These are phyloP conservation scores for Ephydatia muelleri DNA, from an alignment of 37 sponge, comb jelly and placozoan species.

Conservation along the genomic window DNA sequence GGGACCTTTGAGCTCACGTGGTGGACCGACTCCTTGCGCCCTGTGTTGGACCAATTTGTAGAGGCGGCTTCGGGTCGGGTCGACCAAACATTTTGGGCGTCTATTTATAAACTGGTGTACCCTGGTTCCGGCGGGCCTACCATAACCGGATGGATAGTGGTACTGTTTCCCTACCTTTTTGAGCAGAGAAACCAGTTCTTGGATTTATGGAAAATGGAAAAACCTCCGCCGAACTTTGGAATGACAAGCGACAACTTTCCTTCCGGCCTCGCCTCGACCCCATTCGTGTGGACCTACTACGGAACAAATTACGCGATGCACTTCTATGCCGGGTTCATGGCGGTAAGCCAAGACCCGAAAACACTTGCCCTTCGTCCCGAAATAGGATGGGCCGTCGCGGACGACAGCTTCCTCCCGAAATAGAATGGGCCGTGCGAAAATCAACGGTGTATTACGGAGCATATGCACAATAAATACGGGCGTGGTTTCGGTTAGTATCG, in stretches of 20 bases:
- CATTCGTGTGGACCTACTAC: slow-evolving; percentile 40
- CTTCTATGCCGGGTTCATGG: slow-evolving; percentile 62
- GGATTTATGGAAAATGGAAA: too few relatives aligned
- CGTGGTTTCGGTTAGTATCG: too few relatives aligned
- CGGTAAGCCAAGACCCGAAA: slow-evolving; percentile 24
- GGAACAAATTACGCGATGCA: slow-evolving; percentile 21
- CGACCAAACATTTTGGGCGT: slow-evolving; percentile 57
- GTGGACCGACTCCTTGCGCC: too few relatives aligned
- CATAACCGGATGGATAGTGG: slow-evolving; percentile 48
- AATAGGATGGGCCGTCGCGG: slow-evolving; percentile 63
- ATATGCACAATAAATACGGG: too few relatives aligned
- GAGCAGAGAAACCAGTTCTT: too few relatives aligned
- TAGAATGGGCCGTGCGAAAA: too few relatives aligned
- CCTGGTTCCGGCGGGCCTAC: slow-evolving; percentile 19
- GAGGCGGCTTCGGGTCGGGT: slow-evolving; percentile 37
- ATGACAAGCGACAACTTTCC: slow-evolving; percentile 9
- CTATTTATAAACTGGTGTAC: too few relatives aligned
- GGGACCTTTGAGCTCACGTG: too few relatives aligned
- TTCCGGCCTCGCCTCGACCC: slow-evolving; percentile 27
- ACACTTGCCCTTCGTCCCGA: slow-evolving; percentile 45
- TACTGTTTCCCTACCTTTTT: slow-evolving; percentile 57
- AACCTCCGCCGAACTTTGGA: too few relatives aligned
- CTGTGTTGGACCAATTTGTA: too few relatives aligned
- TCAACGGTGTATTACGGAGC: too few relatives aligned
- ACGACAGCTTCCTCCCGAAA: too few relatives aligned